These are phyloP conservation scores for Mormyrus hasselquistii DNA, from an alignment of 2,797 vertebrate species.

Conservation along the genomic window DNA sequence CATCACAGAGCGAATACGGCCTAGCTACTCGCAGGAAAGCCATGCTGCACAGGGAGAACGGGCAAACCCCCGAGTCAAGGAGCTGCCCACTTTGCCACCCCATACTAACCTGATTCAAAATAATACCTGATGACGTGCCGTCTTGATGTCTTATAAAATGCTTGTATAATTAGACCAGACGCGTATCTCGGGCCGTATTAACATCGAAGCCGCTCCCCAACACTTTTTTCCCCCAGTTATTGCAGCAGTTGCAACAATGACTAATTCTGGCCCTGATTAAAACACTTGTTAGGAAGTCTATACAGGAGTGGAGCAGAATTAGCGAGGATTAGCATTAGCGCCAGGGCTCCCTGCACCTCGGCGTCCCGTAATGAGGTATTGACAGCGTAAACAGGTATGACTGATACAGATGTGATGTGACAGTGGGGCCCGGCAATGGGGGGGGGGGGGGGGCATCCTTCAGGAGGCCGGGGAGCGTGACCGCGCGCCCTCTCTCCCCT, in stretches of 20 bases:
- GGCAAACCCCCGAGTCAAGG: not conserved
- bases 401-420: conserved; percentile 44
- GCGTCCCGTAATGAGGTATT: conserved; percentile 38
- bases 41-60: not conserved
- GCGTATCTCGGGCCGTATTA: not conserved
- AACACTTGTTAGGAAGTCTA: not conserved
- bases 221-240: not conserved
- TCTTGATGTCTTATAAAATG: not conserved
- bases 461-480: conserved; percentile 21
- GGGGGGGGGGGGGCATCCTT: conserved; percentile 24
- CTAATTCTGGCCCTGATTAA: not conserved
- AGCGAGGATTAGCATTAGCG: not conserved
- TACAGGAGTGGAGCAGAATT: not conserved
- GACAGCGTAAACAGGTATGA: conserved; percentile 49
- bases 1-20: not conserved
- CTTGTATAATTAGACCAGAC: not conserved
- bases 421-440: conserved; percentile 25
- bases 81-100: not conserved
- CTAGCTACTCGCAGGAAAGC: not conserved
- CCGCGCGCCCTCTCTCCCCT: conserved; percentile 15
- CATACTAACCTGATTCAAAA: not conserved
- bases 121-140: not conserved
- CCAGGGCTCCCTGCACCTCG: not conserved
- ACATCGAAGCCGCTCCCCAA: not conserved
- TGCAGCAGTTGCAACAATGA: not conserved